Base-by-base conservation (phyloP, 2,888 invertebrate species). In the Tachina fera region DNA sequence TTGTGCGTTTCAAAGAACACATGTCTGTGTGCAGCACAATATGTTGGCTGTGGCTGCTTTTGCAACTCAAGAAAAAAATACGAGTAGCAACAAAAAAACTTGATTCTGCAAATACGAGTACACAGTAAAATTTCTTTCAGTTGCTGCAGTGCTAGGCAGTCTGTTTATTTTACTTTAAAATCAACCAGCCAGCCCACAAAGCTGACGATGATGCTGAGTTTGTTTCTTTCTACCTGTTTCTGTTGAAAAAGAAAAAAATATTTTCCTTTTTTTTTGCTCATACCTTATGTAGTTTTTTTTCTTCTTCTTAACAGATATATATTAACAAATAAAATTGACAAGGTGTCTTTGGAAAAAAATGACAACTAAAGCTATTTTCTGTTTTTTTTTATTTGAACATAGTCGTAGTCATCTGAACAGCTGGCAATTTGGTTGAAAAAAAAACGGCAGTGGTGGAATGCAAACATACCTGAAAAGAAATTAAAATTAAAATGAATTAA, bases 311-410 rank as follows among this genome's bases (percentile, higher is more conserved):
- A 49, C 56, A 63, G 14, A 6, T 8, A 19, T 39, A 51, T 61
- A 72, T 77, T 65, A 72, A 67, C 76, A 78, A 65, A 72, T 67
- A 81, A 84, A 82, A 82, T 75, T 85, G 82, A 75, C 85, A 85
- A 84, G 84, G 70, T 75, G 75, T 84, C 80, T 71, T 65, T 72
- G 16, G 5, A 78, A 75, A 74, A n/a, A 74, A 85, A 75, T 82
- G 82, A 79, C 83, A 79, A 61, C 76, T 53, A 60, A 77, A 78
- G 68, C 77, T 78, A 39, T 49, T 68, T 74, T 16, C 47, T n/a
- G 22, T 14, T 41, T 49, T 53, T 47, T 1, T 41, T 5, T 80
- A 10, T 45, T n/a, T 39, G 72, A 19, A 13, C 14, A 60, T 22
- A 41, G 43, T 41, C 49, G 10, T 10, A 41, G n/a, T 41, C 60